Percentiles rank a stretch among this genome's conserved stretches.
Evolutionary conservation across 2,113 vertebrate genomes (phyloP).

Genomic region (Pteropus alecto): DNA sequence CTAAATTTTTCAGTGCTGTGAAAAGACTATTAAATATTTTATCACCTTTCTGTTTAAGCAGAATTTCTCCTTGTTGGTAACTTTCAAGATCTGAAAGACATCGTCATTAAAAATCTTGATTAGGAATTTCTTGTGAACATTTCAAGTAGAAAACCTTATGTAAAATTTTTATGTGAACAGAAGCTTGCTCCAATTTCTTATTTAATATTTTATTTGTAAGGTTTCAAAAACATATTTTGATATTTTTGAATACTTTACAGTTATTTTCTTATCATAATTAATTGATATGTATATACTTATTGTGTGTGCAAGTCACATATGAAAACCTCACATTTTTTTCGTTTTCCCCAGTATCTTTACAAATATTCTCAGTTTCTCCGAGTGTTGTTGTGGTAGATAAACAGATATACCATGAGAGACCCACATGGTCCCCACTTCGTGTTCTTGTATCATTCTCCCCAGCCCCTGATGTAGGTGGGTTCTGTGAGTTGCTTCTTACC

Average conservation of each 20-base stretch:
- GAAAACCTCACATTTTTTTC: background rate
- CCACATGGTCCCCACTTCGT: background rate
- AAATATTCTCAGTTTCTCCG: background rate
- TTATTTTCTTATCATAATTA: background rate
- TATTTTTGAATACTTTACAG: background rate
- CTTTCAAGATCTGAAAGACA: constrained; percentile 38
- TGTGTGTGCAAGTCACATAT: background rate
- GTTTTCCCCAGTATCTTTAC: background rate
- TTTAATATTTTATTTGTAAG: constrained; percentile 10
- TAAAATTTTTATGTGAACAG: constrained; percentile 19
- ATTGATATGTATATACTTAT: background rate
- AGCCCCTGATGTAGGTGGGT: background rate
- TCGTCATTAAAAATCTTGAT: constrained; percentile 27
- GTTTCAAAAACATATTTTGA: constrained; percentile 9
- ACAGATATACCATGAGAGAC: background rate
- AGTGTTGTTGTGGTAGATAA: background rate
- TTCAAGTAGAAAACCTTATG: background rate
- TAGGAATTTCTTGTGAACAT: constrained; percentile 22
- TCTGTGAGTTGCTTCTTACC: background rate
- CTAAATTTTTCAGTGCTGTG: constrained; percentile 48
- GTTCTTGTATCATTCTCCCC: background rate
- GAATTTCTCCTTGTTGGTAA: constrained; percentile 38
- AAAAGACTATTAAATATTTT: constrained; percentile 62
- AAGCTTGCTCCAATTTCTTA: background rate
- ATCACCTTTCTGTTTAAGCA: constrained; percentile 56